Percentiles rank a stretch among this genome's conserved stretches.
phyloP scores from a whole-genome alignment of 2,113 vertebrate species.

The Lonchura striata region DNA sequence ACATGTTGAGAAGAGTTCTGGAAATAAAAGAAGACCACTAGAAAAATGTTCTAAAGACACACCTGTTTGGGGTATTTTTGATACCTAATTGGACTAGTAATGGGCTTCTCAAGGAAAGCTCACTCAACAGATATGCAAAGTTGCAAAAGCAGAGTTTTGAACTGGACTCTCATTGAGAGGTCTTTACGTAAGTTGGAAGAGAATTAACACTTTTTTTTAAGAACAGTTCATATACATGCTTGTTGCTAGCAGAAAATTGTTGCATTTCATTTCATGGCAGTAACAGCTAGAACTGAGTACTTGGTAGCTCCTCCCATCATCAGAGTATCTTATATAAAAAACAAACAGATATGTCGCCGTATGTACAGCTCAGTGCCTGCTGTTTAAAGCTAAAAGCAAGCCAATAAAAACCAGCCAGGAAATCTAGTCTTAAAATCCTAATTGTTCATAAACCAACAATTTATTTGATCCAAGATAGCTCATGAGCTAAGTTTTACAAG shows the following conservation, averaged over 20 bases:
- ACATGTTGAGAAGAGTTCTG: not conserved
- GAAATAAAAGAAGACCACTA: not conserved
- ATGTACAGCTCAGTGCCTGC: not conserved
- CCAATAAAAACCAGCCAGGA: not conserved
- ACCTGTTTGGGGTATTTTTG: not conserved
- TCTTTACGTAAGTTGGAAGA: not conserved
- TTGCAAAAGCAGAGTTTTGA: not conserved
- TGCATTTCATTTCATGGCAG: not conserved
- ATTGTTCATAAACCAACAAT: not conserved
- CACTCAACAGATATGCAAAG: not conserved
- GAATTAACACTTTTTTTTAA: not conserved
- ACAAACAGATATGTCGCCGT: not conserved
- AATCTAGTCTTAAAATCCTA: not conserved
- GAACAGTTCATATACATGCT: not conserved
- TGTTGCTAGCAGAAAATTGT: not conserved
- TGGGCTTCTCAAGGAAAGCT: not conserved
- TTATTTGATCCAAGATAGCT: not conserved
- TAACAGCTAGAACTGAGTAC: not conserved
- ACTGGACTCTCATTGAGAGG: not conserved
- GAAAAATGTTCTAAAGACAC: not conserved
- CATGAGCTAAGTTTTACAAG: not conserved
- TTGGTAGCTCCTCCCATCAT: not conserved
- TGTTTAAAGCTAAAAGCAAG: not conserved
- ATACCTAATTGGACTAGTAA: not conserved
- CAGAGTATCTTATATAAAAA: not conserved